Conservation (phyloP, 2,888 invertebrate species). For the Ischnura elegans region DNA sequence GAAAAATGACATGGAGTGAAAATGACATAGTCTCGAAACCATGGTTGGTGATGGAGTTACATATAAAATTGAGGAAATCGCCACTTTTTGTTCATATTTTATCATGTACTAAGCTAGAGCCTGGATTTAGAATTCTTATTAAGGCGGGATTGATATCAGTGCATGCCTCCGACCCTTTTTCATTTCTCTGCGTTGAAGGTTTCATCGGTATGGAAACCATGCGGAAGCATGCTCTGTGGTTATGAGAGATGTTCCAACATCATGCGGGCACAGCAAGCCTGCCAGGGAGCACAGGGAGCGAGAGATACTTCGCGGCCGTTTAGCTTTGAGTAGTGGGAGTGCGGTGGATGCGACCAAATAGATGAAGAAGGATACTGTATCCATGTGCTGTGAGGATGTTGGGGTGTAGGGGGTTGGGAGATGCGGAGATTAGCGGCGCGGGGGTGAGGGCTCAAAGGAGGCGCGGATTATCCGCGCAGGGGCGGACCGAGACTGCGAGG, state of each 20-base stretch:
- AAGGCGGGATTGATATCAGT: no score
- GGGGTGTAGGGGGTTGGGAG: not conserved
- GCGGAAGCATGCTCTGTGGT: not conserved
- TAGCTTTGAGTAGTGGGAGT: not conserved
- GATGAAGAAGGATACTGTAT: not conserved
- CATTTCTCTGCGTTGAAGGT: not conserved
- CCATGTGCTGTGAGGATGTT: not conserved
- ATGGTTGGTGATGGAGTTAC: no score
- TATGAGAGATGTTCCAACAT: not conserved
- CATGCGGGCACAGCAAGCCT: not conserved
- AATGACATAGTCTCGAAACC: no score
- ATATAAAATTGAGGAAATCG: no score
- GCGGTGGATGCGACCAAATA: not conserved
- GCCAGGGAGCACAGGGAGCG: no score
- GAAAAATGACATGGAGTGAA: no score
- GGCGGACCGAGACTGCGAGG: not conserved
- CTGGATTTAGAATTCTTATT: no score
- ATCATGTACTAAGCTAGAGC: no score
- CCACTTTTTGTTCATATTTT: no score
- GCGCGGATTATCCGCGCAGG: not conserved
- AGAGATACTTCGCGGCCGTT: not conserved
- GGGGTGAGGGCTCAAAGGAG: slow-evolving; percentile 13
- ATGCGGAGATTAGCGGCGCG: not conserved
- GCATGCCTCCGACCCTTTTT: not conserved
- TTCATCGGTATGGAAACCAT: not conserved